phyloP scores from a whole-genome alignment of 2,888 invertebrate genomes.

The Eueremaeus valkanovi region DNA sequence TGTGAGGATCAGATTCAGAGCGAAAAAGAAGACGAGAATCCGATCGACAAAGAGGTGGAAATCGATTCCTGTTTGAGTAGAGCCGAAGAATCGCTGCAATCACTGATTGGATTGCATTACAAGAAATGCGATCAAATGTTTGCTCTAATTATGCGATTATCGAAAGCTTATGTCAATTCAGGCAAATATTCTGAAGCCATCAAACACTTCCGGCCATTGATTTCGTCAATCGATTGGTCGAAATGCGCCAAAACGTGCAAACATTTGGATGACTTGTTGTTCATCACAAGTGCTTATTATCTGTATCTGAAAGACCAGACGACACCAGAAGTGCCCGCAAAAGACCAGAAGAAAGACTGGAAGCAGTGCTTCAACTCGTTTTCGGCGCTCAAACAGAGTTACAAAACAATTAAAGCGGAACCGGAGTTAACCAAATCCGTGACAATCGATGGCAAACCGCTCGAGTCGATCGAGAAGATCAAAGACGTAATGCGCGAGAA shows the following conservation, averaged over 20 bases:
- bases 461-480: neutral
- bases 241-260: neutral
- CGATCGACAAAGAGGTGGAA: neutral
- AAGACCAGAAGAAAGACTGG: neutral
- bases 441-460: neutral
- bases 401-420: neutral
- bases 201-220: neutral
- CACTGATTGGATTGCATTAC: constrained; percentile 5
- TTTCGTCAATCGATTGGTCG: neutral
- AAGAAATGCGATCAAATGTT: neutral
- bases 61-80: neutral
- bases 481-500: constrained; percentile 1
- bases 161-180: neutral
- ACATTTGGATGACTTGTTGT: constrained; percentile 13
- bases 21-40: neutral
- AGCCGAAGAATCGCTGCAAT: neutral
- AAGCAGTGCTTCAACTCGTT: constrained; percentile 20
- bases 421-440: neutral
- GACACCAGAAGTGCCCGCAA: too few relatives aligned
- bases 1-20: neutral
- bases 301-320: neutral
- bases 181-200: neutral
- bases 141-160: neutral
- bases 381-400: constrained; percentile 6
- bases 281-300: constrained; percentile 11